phyloP scores from a whole-genome alignment of 1,140 invertebrate species.

The Drosophila insularis region DNA sequence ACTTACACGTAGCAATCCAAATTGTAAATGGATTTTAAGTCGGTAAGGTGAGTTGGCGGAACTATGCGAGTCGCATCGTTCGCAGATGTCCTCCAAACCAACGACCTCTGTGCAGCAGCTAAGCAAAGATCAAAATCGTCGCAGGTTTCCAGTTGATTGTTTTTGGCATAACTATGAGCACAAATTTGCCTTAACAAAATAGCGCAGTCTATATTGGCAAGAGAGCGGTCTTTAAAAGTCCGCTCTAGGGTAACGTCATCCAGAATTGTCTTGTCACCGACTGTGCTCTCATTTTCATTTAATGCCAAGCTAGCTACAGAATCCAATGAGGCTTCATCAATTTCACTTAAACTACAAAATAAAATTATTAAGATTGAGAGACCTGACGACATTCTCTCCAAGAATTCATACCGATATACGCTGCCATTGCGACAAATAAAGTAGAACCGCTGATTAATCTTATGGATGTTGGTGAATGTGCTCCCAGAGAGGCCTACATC shows the following conservation, averaged over 20 bases:
- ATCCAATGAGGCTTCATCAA: constrained; percentile 63
- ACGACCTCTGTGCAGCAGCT: constrained; percentile 37
- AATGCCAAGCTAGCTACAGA: constrained; percentile 42
- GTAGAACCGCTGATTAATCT: constrained; percentile 58
- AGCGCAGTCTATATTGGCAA: constrained; percentile 42
- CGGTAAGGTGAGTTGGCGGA: constrained; percentile 46
- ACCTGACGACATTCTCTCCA: background rate
- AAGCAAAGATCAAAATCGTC: constrained; percentile 29
- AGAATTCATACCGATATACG: constrained; percentile 57
- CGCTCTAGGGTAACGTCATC: constrained; percentile 62
- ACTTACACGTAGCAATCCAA: constrained; percentile 71
- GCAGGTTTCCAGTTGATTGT: constrained; percentile 39
- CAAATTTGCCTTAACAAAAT: constrained; percentile 39
- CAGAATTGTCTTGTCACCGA: constrained; percentile 50
- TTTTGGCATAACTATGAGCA: constrained; percentile 25
- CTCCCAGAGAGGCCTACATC: constrained; percentile 53
- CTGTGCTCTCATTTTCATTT: constrained; percentile 54
- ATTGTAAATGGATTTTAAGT: constrained; percentile 67
- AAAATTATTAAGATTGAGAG: background rate
- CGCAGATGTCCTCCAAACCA: constrained; percentile 34
- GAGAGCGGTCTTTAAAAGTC: constrained; percentile 33
- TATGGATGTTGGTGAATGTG: constrained; percentile 65
- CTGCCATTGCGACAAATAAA: constrained; percentile 73
- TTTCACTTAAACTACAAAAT: constrained; percentile 58
- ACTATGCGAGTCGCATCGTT: constrained; percentile 48